Percentiles rank a stretch among this genome's conserved stretches.
phyloP scores from a whole-genome alignment of 1,140 invertebrate genomes.

The Macrobrachium nipponense region DNA sequence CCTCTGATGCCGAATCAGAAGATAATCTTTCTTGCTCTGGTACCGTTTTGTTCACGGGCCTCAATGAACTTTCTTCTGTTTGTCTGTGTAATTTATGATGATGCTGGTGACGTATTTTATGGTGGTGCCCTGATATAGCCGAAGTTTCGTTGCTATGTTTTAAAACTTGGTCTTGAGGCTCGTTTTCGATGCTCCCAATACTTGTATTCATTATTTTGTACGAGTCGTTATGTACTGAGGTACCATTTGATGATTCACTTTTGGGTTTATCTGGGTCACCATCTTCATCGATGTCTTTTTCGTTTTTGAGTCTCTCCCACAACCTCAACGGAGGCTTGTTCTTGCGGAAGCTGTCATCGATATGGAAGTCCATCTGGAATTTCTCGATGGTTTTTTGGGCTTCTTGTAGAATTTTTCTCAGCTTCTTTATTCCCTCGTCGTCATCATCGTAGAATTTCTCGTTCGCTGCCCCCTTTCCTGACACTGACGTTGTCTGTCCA shows the following conservation, averaged over 20 bases:
- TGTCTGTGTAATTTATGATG: neutral
- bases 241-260: too few species aligned
- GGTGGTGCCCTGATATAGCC: neutral
- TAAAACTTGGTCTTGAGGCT: too few species aligned
- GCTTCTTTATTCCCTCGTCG: conserved; percentile 16
- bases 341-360: neutral
- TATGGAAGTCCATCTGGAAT: conserved; percentile 36
- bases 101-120: conserved; percentile 2
- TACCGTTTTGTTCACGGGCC: too few species aligned
- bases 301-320: neutral
- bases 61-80: too few species aligned
- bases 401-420: conserved; percentile 39
- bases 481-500: neutral
- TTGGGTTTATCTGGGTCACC: too few species aligned
- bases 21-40: too few species aligned
- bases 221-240: too few species aligned
- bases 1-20: too few species aligned
- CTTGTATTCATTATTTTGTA: too few species aligned
- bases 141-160: neutral
- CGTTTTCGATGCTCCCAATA: too few species aligned
- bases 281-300: too few species aligned
- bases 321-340: too few species aligned
- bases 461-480: neutral
- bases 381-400: conserved; percentile 32
- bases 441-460: neutral